Conservation (phyloP, 2,797 vertebrate genomes). For the Odontamblyopus rebecca region DNA sequence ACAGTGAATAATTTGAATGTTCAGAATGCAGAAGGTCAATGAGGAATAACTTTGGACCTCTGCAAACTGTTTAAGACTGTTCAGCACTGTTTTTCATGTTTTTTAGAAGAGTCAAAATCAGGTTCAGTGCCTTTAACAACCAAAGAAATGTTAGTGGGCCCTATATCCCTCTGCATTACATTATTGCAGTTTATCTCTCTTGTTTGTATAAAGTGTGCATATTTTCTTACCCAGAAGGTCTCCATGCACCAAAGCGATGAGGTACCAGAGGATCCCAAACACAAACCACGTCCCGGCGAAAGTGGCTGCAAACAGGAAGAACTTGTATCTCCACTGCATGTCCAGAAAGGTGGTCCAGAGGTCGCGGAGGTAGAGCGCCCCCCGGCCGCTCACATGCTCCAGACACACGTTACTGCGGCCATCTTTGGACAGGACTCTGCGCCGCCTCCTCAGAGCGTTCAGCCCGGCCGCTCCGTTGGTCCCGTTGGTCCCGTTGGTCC, state of each 20-base stretch:
- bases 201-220: too few species aligned
- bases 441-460: slow-evolving; percentile 64
- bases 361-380: slow-evolving; percentile 90
- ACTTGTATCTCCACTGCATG: slow-evolving; percentile 85
- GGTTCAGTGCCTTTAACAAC: too few species aligned
- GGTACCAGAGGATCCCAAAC: slow-evolving; percentile 82
- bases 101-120: too few species aligned
- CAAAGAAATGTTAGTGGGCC: too few species aligned
- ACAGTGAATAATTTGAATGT: too few species aligned
- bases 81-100: too few species aligned
- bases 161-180: too few species aligned
- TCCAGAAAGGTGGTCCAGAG: slow-evolving; percentile 89
- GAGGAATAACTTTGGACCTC: too few species aligned
- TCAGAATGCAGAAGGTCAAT: too few species aligned
- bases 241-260: slow-evolving; percentile 79
- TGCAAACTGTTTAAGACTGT: too few species aligned
- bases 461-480: slow-evolving; percentile 29
- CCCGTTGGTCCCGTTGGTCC: slow-evolving; percentile 27
- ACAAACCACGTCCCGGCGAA: slow-evolving; percentile 83
- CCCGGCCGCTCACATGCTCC: slow-evolving; percentile 87
- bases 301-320: slow-evolving; percentile 81
- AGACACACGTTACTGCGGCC: slow-evolving; percentile 94
- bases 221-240: slow-evolving; percentile 75
- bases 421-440: slow-evolving; percentile 88
- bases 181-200: too few species aligned